Evolutionary conservation across 2,113 vertebrate genomes (phyloP), one percentile per base, ranked within the genome.

Genomic region (Zootoca vivipara): DNA sequence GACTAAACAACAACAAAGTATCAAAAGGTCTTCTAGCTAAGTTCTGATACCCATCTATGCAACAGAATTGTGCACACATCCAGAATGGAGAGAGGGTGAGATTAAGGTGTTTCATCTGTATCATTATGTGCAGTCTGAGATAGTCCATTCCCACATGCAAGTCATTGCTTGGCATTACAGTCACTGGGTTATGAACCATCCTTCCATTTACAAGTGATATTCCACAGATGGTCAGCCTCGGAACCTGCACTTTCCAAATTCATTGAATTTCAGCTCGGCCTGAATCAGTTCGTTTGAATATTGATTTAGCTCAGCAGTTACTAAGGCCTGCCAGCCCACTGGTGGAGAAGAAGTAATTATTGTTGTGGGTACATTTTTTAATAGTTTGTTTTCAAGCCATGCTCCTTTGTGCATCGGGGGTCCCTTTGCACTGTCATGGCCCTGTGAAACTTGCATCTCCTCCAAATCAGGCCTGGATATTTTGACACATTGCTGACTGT

Each of bases 401-500:
- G 22, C 18, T 93, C 86, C 89, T 85, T 90, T 78, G 85, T 88
- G 22, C 83, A 88, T 20, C 33, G 9, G 46, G 56, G 13, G 13
- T 40, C 24, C 81, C 52, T 79, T 94, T 69, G 28, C 87, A 87
- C 93, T 93, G 92, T 65, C 93, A 87, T 89, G 81, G 89, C 40
- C 86, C 85, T 82, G 86, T 75, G 58, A 89, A 94, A 85, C 90
- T 85, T 89, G 85, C 86, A 64, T 92, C 56, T 73, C 24, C 38
- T 74, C 92, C 73, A 81, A 92, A 58, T 91, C 90, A 89, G 91
- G 90, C 89, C 88, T 82, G 81, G 91, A 90, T 85, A 89, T 86
- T 52, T 92, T 93, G 65, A 40, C 93, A 95, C 93, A 92, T 90
- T 93, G 90, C 91, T 93, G 92, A 83, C 93, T 70, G 93, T 95